Conservation (phyloP, 1,140 invertebrate genomes). For the Bombyx mori region DNA sequence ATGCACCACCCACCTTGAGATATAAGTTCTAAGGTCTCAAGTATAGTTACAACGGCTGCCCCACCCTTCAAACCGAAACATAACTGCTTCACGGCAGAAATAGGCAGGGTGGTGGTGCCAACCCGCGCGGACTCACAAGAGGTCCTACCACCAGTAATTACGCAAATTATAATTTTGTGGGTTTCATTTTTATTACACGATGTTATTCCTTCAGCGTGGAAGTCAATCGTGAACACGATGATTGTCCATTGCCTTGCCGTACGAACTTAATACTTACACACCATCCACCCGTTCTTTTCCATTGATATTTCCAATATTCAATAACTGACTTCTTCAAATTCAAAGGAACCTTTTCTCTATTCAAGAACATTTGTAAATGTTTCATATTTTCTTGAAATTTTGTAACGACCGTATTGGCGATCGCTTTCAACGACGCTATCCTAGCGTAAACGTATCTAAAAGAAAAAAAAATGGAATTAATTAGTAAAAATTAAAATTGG, state of each 20-base stretch:
- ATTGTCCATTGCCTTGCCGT: not conserved
- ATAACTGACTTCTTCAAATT: conserved; percentile 42
- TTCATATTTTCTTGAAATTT: conserved; percentile 61
- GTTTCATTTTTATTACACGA: too few relatives aligned
- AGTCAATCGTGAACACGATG: not conserved
- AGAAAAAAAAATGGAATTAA: not conserved
- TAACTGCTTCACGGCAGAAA: too few relatives aligned
- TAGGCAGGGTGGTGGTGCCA: too few relatives aligned
- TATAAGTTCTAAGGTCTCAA: too few relatives aligned
- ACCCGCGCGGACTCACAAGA: too few relatives aligned
- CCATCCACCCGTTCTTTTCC: conserved; percentile 64
- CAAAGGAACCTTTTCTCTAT: conserved; percentile 53
- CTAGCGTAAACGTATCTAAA: conserved; percentile 59
- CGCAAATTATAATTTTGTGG: too few relatives aligned
- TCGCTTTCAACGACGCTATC: conserved; percentile 60
- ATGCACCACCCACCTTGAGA: too few relatives aligned
- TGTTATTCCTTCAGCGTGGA: too few relatives aligned
- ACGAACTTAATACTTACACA: conserved; percentile 36
- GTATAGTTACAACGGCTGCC: too few relatives aligned
- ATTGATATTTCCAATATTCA: conserved; percentile 64
- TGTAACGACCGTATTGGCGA: conserved; percentile 54
- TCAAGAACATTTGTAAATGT: conserved; percentile 57
- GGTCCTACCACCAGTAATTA: too few relatives aligned
- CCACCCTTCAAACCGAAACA: too few relatives aligned
- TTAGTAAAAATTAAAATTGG: not conserved